Evolutionary conservation across 2,113 vertebrate species (phyloP), one percentile per base, ranked within the genome.

Genomic region (Galemys pyrenaicus): DNA sequence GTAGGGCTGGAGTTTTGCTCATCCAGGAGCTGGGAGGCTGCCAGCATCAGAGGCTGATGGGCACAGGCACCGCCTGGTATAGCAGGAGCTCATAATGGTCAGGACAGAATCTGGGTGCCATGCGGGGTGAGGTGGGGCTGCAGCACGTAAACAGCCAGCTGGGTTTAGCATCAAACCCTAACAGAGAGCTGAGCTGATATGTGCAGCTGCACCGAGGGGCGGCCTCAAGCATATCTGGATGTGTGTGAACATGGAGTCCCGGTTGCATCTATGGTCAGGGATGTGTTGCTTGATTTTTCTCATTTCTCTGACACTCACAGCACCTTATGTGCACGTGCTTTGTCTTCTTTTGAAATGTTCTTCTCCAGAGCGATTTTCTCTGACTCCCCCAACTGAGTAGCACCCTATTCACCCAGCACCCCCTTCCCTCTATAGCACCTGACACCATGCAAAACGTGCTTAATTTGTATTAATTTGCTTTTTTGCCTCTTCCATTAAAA

Each of bases 121-220:
- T 3, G 2, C 11, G 1, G 49, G 9, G 4, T 26, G 56, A 58
- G 0, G 9, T 30, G 26, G 3, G 8, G 24, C 3, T 68, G 3
- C 5, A 28, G 9, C 32, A 1, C 39, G 26, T 41, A 3, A 87
- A 89, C 81, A 19, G 11, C 17, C 35, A 54, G 3, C 4, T 41
- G 10, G 19, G 20, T 0, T 41, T 9, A 46, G 22, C 44, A 77
- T 39, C 16, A 80, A 58, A 35, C 12, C 24, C 16, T 54, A 8
- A 3, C 28, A 19, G n/a, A 6, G 1, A 87, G 0, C 20, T 28
- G 26, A 35, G 26, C 37, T n/a, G 26, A 41, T 56, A 26, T 11
- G 3, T 58, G 1, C 10, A 73, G 12, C 9, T 77, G 9, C 17
- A 9, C 1, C 12, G 9, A 22, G 1, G n/a, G 28, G 26, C 10